Evolutionary conservation across 37 sponge, comb jelly and placozoan genomes (phyloP).

Genomic region (Mnemiopsis leidyi): DNA sequence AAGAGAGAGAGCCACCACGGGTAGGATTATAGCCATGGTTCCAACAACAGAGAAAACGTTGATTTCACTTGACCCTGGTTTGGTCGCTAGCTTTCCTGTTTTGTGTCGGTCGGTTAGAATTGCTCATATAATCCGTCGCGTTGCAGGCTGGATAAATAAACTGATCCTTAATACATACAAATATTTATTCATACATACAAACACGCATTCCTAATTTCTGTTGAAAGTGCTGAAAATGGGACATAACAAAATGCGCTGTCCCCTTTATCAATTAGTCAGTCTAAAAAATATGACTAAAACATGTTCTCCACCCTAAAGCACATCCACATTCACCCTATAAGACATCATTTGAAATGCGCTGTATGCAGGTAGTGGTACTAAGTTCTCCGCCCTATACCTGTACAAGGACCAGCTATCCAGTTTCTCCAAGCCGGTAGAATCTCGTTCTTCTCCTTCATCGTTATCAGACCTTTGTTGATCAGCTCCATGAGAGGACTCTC

Average conservation of each 20-base stretch:
- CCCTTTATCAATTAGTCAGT: not conserved
- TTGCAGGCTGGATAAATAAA: too few species aligned
- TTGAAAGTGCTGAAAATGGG: too few species aligned
- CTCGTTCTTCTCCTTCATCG: conserved; percentile 29
- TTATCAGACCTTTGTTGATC: not conserved
- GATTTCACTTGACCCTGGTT: conserved; percentile 21
- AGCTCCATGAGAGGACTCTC: conserved; percentile 4
- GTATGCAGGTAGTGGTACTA: not conserved
- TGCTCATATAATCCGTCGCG: too few species aligned
- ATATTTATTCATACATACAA: too few species aligned
- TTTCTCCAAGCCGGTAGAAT: not conserved
- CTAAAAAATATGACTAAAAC: not conserved
- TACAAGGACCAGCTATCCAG: not conserved
- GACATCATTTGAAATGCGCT: not conserved
- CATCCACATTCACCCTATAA: not conserved
- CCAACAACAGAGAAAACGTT: not conserved
- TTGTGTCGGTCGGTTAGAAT: too few species aligned
- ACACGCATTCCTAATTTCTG: too few species aligned
- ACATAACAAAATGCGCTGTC: too few species aligned
- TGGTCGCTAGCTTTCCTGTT: not conserved
- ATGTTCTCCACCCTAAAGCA: too few species aligned
- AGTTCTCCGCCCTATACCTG: not conserved
- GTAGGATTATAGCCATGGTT: not conserved
- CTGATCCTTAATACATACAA: too few species aligned
- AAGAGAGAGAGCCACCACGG: not conserved